phyloP scores from a whole-genome alignment of 37 sponge, comb jelly and placozoan genomes.

The Ianthella basta region DNA sequence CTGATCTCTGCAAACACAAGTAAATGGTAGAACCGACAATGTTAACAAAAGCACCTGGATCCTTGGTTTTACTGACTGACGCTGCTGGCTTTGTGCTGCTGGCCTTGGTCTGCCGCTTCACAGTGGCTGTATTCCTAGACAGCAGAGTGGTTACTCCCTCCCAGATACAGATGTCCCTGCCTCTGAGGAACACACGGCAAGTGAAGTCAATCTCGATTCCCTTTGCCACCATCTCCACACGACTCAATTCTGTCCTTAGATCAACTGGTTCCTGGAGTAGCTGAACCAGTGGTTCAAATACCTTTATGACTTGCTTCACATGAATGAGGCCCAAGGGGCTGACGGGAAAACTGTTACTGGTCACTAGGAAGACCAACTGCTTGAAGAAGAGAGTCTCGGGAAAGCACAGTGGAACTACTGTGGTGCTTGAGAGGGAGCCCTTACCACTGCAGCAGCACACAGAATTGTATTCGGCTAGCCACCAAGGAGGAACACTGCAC shows the following conservation, averaged over 20 bases:
- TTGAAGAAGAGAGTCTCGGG: conserved; percentile 34
- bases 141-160: conserved; percentile 34
- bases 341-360: conserved; percentile 33
- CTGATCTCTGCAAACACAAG: too few species aligned
- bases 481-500: too few species aligned
- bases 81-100: too few species aligned
- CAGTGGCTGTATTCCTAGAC: conserved; percentile 33
- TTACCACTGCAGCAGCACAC: not conserved
- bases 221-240: conserved; percentile 2
- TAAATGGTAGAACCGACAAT: too few species aligned
- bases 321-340: conserved; percentile 52
- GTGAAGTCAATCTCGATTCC: conserved; percentile 41
- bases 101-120: not conserved
- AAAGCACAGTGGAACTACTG: conserved; percentile 20
- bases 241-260: not conserved
- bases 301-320: conserved; percentile 19
- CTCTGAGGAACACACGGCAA: not conserved
- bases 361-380: conserved; percentile 5
- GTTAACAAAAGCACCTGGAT: too few species aligned
- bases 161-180: conserved; percentile 27
- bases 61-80: too few species aligned
- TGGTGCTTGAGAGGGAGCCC: too few species aligned
- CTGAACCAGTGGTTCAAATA: not conserved
- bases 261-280: not conserved
- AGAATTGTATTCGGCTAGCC: not conserved